A percentile compares a stretch with the other conserved stretches of the same genome.
These are phyloP conservation scores for Pollenia amentaria DNA, from an alignment of 2,888 invertebrate species.

Conservation along the genomic window DNA sequence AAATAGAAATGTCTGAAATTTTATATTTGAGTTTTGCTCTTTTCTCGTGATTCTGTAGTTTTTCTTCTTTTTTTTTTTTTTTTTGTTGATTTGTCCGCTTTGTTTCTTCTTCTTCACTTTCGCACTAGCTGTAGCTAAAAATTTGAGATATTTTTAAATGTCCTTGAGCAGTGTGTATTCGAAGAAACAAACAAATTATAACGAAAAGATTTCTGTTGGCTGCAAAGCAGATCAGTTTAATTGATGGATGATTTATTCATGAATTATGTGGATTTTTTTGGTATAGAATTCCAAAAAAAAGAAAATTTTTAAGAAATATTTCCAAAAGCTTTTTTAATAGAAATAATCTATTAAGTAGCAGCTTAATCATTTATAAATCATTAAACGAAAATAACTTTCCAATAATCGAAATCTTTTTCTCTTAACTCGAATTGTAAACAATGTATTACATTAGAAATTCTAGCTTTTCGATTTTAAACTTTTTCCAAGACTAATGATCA, in stretches of 20 bases:
- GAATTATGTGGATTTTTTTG: conserved; percentile 3
- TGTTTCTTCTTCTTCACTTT: conserved; percentile 9
- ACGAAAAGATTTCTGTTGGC: neutral
- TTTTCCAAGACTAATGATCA: too few relatives aligned
- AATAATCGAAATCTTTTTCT: too few relatives aligned
- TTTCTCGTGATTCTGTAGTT: neutral
- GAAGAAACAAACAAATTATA: conserved; percentile 33
- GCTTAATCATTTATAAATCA: too few relatives aligned
- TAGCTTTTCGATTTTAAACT: too few relatives aligned
- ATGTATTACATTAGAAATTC: too few relatives aligned
- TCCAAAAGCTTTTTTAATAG: neutral
- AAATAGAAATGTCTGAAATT: conserved; percentile 51
- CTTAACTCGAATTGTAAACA: too few relatives aligned
- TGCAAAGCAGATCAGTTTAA: neutral
- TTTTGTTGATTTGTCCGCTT: neutral
- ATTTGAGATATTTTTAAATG: conserved; percentile 82
- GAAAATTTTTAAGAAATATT: neutral
- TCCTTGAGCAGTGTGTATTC: conserved; percentile 80
- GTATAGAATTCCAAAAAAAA: conserved; percentile 1
- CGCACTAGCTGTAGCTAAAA: conserved; percentile 78
- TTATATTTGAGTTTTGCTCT: conserved; percentile 6
- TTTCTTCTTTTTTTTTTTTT: neutral
- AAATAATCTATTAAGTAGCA: neutral
- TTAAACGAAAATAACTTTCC: too few relatives aligned
- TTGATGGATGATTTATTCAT: conserved; percentile 31